These are phyloP conservation scores for Phenacoccus solenopsis DNA, from an alignment of 1,140 invertebrate genomes.

Conservation along the genomic window DNA sequence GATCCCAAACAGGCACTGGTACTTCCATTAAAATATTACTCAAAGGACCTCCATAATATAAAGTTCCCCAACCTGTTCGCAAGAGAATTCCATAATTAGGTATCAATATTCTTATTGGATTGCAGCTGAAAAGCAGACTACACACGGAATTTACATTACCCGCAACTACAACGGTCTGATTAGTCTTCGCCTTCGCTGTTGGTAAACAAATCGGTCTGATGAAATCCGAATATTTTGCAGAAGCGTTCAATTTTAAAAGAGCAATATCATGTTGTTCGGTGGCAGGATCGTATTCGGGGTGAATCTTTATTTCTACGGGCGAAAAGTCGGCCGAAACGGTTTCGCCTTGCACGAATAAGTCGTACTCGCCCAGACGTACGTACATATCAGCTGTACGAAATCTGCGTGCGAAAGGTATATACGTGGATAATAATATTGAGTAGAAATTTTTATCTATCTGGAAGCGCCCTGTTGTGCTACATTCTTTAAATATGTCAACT, in stretches of 20 bases:
- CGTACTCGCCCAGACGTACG: constrained; percentile 28
- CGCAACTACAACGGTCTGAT: constrained; percentile 24
- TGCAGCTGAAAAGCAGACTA: background rate
- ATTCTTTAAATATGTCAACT: too few relatives aligned
- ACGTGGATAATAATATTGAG: too few relatives aligned
- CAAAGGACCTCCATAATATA: constrained; percentile 45
- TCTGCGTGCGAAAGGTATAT: too few relatives aligned
- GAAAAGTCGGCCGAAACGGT: constrained; percentile 24
- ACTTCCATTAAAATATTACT: constrained; percentile 62
- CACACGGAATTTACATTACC: constrained; percentile 21
- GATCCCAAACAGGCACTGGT: constrained; percentile 64
- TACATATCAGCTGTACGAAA: constrained; percentile 18
- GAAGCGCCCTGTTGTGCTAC: too few relatives aligned
- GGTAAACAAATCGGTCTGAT: constrained; percentile 61
- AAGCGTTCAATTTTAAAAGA: constrained; percentile 49
- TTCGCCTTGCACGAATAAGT: constrained; percentile 25
- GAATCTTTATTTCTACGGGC: constrained; percentile 34
- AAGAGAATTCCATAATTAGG: background rate
- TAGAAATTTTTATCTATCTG: too few relatives aligned
- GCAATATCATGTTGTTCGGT: constrained; percentile 72
- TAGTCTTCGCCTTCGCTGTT: constrained; percentile 32
- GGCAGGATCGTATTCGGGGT: constrained; percentile 52
- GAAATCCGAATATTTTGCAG: constrained; percentile 41
- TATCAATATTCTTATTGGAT: too few relatives aligned
- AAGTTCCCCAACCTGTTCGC: constrained; percentile 58